phyloP scores from a whole-genome alignment of 2,888 invertebrate genomes.

The Hypomecis atomaria region DNA sequence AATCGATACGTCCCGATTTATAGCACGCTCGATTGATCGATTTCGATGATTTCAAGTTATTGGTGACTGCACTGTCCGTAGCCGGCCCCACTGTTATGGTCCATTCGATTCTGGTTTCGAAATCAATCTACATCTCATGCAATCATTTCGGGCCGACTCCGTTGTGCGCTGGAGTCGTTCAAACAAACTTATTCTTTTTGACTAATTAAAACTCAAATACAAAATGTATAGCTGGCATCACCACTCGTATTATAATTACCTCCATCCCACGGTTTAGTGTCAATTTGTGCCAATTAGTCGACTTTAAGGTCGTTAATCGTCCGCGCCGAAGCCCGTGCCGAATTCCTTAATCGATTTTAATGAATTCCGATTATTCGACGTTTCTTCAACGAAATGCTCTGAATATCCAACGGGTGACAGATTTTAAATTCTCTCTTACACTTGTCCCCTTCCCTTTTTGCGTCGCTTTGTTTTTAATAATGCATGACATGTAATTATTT shows the following conservation, averaged over 20 bases:
- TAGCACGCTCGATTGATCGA: conserved; percentile 76
- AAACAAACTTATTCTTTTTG: conserved; percentile 36
- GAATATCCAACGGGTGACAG: conserved; percentile 81
- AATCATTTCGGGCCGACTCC: conserved; percentile 33
- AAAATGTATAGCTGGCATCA: conserved; percentile 39
- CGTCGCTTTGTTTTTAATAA: conserved; percentile 73
- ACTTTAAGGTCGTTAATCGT: conserved; percentile 61
- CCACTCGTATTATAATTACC: conserved; percentile 58
- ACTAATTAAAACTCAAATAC: conserved; percentile 43
- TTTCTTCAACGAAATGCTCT: conserved; percentile 73
- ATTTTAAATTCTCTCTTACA: conserved; percentile 83
- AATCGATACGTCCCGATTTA: conserved; percentile 80
- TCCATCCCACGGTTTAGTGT: conserved; percentile 60
- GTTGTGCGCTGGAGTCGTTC: conserved; percentile 24
- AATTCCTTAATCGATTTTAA: conserved; percentile 74
- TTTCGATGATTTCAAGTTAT: conserved; percentile 75
- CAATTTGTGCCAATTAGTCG: conserved; percentile 69
- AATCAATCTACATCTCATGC: conserved; percentile 39
- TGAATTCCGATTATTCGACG: conserved; percentile 71
- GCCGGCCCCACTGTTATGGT: conserved; percentile 30
- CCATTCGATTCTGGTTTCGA: conserved; percentile 35
- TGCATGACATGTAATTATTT: conserved; percentile 80
- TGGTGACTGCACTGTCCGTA: conserved; percentile 55
- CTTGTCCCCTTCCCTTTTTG: conserved; percentile 72
- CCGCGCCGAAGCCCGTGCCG: conserved; percentile 56